Base-by-base conservation (phyloP, 2,797 vertebrate species). In the Clamator glandarius region DNA sequence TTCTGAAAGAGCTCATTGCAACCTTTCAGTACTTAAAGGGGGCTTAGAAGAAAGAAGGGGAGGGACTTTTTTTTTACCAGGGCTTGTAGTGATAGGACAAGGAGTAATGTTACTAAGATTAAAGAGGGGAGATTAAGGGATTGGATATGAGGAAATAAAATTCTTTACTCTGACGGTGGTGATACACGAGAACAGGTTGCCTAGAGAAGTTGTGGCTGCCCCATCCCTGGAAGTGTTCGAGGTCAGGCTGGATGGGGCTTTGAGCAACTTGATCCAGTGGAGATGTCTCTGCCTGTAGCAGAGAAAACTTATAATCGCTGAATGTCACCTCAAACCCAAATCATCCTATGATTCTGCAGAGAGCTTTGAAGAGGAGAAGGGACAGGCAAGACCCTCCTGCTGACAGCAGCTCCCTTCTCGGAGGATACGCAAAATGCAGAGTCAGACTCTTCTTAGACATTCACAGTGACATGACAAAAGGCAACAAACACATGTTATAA, bases 241-340 rank as follows among this genome's bases (percentile, higher is more conserved):
- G 20, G 58, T 6, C 39, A 59, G n/a, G 33, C 12, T 66, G 28
- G 33, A 57, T 1, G 5, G 12, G 29, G 19, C 41, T 69, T 33
- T 15, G 15, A 33, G 46, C 16, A 42, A 48, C 48, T 15, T 74
- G 4, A 5, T 21, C 13, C 14, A 18, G 23, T 44, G 48, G 44
- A 39, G 1, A 5, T 46, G 31, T 18, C 35, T 4, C 80, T 50
- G 31, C 19, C 14, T 13, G n/a, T 0, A 2, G 42, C 36, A 75
- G 28, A 31, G 14, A 29, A 42, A 50, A 20, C 6, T 20, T 9
- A 12, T 24, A 4, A 28, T 16, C 29, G 54, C n/a, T 52, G 15
- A 78, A 24, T 5, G 25, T 28, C 15, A 41, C 59, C 84, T 78
- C 24, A 15, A 66, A 48, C 4, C 19, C 29, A 70, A 87, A 76